These are phyloP conservation scores for Eugnorisma glareosa DNA, from an alignment of 2,888 invertebrate species.

Conservation along the genomic window DNA sequence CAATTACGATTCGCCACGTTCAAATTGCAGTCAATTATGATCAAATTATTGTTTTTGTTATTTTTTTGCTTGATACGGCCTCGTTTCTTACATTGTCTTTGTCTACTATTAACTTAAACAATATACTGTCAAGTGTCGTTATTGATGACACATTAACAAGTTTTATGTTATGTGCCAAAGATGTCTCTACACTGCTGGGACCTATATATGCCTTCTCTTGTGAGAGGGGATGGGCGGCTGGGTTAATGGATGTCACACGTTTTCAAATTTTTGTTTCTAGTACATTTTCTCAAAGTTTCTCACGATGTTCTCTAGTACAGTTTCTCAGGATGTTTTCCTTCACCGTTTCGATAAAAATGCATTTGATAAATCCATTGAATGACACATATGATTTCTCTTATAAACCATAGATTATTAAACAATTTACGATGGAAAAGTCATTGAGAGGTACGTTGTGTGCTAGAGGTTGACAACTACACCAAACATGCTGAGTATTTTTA, in stretches of 20 bases:
- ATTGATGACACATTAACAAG: constrained; percentile 15
- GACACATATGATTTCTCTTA: neutral
- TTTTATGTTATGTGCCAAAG: neutral
- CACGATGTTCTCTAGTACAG: neutral
- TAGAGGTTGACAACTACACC: neutral
- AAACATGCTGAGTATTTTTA: neutral
- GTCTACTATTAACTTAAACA: constrained; percentile 28
- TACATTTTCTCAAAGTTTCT: neutral
- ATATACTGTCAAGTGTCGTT: constrained; percentile 2
- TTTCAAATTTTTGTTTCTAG: neutral
- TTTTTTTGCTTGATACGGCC: constrained; percentile 36
- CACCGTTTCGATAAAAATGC: neutral
- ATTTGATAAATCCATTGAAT: neutral
- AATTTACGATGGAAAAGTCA: neutral
- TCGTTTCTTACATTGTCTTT: constrained; percentile 33
- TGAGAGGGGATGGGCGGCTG: neutral
- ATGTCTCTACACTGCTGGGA: neutral
- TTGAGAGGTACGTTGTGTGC: neutral
- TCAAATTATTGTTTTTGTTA: constrained; percentile 46
- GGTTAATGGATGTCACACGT: neutral
- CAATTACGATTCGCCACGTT: constrained; percentile 57
- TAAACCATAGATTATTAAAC: neutral
- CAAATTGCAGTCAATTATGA: constrained; percentile 52
- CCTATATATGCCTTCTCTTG: neutral
- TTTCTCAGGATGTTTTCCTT: neutral